phyloP scores from a whole-genome alignment of 2,888 invertebrate species.

The Drosophila neonasuta region DNA sequence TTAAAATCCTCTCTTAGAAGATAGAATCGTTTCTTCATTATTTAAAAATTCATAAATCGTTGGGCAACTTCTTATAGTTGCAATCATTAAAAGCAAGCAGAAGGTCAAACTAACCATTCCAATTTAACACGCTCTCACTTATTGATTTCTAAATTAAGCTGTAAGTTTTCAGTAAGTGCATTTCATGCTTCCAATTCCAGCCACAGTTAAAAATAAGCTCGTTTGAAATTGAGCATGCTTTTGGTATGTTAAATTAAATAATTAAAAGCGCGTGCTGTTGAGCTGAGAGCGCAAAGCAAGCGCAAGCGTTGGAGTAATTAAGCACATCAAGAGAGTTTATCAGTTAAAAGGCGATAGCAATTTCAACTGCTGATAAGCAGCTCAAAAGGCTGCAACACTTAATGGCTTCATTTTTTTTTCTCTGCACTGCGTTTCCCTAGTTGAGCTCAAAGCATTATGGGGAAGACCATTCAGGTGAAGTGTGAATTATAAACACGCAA shows the following conservation, averaged over 20 bases:
- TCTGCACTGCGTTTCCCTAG: not conserved
- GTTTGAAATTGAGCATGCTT: not conserved
- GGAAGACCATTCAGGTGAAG: conserved; percentile 59
- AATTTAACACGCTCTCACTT: not conserved
- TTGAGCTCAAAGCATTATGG: conserved; percentile 28
- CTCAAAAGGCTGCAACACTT: conserved; percentile 31
- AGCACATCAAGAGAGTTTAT: conserved; percentile 14
- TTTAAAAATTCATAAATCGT: no score
- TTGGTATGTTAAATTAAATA: conserved; percentile 7
- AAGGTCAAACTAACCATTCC: not conserved
- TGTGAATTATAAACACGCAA: conserved; percentile 76
- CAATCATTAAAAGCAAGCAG: no score
- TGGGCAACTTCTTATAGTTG: no score
- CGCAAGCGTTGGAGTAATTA: conserved; percentile 6
- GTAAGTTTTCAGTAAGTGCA: not conserved
- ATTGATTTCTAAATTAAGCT: not conserved
- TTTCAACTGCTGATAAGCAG: conserved; percentile 54
- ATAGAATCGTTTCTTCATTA: no score
- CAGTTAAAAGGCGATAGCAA: conserved; percentile 26
- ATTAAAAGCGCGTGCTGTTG: conserved; percentile 2
- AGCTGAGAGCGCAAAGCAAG: not conserved
- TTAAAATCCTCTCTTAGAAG: no score
- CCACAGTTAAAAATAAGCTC: not conserved
- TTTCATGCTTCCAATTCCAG: not conserved
- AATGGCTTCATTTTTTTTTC: conserved; percentile 61